A percentile compares a stretch with the other conserved stretches of the same genome.
Evolutionary conservation across 2,113 vertebrate species (phyloP).

Genomic region (Nestor notabilis): DNA sequence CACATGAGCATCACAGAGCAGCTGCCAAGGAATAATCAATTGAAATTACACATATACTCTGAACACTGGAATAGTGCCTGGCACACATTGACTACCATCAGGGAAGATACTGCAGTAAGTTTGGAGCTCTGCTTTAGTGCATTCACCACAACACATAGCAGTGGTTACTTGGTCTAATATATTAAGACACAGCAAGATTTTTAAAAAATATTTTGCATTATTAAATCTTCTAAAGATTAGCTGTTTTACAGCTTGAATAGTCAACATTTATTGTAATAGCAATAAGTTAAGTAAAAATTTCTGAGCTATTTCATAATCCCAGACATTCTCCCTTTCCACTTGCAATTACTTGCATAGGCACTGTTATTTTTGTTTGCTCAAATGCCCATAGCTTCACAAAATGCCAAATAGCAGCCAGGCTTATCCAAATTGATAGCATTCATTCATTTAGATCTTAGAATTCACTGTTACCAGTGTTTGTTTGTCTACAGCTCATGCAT

Average conservation of each 20-base stretch:
- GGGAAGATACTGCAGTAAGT: not conserved
- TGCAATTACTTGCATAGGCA: not conserved
- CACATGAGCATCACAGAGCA: not conserved
- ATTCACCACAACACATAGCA: not conserved
- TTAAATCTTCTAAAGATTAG: not conserved
- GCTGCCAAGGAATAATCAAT: conserved; percentile 27
- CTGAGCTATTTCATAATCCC: not conserved
- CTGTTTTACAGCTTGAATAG: not conserved
- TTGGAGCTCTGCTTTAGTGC: not conserved
- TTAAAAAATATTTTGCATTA: rapidly evolving
- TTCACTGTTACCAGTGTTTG: not conserved
- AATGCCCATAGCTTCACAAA: not conserved
- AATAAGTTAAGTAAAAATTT: not conserved
- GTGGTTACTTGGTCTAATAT: not conserved
- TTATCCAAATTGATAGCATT: not conserved
- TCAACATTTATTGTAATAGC: not conserved
- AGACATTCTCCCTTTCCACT: not conserved
- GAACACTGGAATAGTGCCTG: conserved; percentile 1
- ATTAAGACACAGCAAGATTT: not conserved
- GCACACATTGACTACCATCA: not conserved
- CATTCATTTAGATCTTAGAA: not conserved
- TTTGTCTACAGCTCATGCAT: not conserved
- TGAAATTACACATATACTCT: not conserved
- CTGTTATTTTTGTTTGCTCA: not conserved
- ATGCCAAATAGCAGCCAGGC: not conserved